Conservation (phyloP, 2,113 vertebrate genomes). For the Sinocyclocheilus rhinocerous region DNA sequence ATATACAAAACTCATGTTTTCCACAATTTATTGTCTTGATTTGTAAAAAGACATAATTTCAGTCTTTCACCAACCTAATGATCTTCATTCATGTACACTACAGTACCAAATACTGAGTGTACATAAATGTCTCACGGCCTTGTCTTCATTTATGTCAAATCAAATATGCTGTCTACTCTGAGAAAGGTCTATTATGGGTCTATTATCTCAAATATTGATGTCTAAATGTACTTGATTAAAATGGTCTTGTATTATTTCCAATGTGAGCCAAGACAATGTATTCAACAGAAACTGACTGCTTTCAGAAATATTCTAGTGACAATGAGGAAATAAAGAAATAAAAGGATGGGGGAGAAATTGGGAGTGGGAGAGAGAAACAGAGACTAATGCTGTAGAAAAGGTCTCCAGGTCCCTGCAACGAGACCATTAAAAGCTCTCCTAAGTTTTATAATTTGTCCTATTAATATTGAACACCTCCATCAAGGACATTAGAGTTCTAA, state of each 20-base stretch:
- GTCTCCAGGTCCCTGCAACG: slow-evolving; percentile 52
- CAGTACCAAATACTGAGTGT: not conserved
- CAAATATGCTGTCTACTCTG: not conserved
- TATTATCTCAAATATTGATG: slow-evolving; percentile 7
- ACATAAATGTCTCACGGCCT: not conserved
- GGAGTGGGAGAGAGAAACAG: not conserved
- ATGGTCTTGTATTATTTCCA: not conserved
- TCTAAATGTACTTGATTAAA: not conserved
- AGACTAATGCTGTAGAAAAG: slow-evolving; percentile 41
- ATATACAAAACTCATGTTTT: not conserved
- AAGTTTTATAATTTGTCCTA: slow-evolving; percentile 61
- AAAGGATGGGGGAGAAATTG: slow-evolving; percentile 3
- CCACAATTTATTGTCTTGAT: not conserved
- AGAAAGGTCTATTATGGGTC: not conserved
- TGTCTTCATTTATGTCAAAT: not conserved
- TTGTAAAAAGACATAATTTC: not conserved
- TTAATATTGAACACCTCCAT: slow-evolving; percentile 63
- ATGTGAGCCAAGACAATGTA: not conserved
- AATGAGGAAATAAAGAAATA: not conserved
- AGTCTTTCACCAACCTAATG: not conserved
- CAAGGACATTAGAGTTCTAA: slow-evolving; percentile 54
- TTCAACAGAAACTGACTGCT: not conserved
- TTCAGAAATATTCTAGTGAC: slow-evolving; percentile 17
- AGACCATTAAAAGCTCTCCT: slow-evolving; percentile 59
- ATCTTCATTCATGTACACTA: not conserved